Percentiles rank a stretch among this genome's conserved stretches.
Conservation (phyloP, 2,113 vertebrate genomes). For the Rhipidura dahli region DNA sequence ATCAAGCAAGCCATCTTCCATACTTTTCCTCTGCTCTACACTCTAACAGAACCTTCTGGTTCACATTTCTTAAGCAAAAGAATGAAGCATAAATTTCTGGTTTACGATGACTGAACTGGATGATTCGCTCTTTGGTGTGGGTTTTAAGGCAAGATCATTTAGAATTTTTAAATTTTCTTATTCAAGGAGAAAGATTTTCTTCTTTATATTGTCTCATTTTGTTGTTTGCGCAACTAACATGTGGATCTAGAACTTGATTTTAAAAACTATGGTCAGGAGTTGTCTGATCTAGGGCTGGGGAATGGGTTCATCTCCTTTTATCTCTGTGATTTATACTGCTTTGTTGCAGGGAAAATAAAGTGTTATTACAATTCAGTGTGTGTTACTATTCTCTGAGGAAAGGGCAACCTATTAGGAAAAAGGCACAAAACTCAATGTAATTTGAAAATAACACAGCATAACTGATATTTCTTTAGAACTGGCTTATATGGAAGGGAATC, state of each 20-base stretch:
- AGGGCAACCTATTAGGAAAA: slow-evolving; percentile 34
- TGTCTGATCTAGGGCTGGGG: not conserved
- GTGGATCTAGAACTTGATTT: not conserved
- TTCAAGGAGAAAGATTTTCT: not conserved
- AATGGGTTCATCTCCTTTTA: not conserved
- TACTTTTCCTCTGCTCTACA: not conserved
- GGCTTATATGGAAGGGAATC: slow-evolving; percentile 2
- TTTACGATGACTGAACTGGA: not conserved
- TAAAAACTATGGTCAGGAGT: not conserved
- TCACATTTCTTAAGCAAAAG: not conserved
- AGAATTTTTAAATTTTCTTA: not conserved
- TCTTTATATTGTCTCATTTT: not conserved
- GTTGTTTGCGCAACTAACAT: not conserved
- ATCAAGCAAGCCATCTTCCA: not conserved
- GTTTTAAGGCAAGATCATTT: not conserved
- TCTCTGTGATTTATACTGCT: not conserved
- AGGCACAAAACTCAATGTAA: not conserved
- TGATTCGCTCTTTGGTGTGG: not conserved
- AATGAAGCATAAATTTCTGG: not conserved
- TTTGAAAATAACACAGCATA: slow-evolving; percentile 38
- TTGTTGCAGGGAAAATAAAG: not conserved
- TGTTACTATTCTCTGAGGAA: slow-evolving; percentile 9
- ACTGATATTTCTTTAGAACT: slow-evolving; percentile 17
- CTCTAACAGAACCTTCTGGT: not conserved
- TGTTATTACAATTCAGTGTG: not conserved